Evolutionary conservation across 2,888 invertebrate species (phyloP).

Genomic region (Cheilosia urbana): DNA sequence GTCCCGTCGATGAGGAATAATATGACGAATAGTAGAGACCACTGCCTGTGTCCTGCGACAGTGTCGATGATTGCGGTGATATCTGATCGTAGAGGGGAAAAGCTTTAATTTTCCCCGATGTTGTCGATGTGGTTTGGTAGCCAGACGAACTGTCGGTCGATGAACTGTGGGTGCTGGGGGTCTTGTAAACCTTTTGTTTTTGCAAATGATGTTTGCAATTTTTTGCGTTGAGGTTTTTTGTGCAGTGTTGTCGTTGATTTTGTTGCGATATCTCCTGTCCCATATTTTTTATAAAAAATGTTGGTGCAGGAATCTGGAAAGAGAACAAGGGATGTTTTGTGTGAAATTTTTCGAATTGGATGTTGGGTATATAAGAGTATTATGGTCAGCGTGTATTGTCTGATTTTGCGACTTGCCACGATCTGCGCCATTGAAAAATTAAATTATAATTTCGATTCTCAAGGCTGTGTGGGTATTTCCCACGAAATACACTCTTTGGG

Average conservation of each 20-base stretch:
- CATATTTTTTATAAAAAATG: conserved; percentile 81
- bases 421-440: too few species aligned
- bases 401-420: too few species aligned
- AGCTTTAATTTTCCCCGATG: conserved; percentile 78
- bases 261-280: conserved; percentile 84
- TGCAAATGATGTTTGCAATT: conserved; percentile 64
- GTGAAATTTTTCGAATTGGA: too few species aligned
- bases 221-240: conserved; percentile 77
- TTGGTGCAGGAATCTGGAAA: conserved; percentile 78
- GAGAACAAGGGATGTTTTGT: neutral
- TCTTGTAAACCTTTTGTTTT: conserved; percentile 64
- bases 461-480: too few species aligned
- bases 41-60: conserved; percentile 81
- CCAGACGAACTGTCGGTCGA: conserved; percentile 77
- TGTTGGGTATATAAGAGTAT: too few species aligned
- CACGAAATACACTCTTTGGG: too few species aligned
- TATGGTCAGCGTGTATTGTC: too few species aligned
- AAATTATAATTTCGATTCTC: too few species aligned
- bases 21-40: conserved; percentile 82
- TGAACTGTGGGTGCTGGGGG: conserved; percentile 77
- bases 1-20: conserved; percentile 79
- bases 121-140: conserved; percentile 77
- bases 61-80: conserved; percentile 61
- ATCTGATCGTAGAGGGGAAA: conserved; percentile 61
- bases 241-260: conserved; percentile 79